A percentile compares a stretch with the other conserved stretches of the same genome.
Conservation (phyloP, 2,888 invertebrate species). For the Volucella bombylans region DNA sequence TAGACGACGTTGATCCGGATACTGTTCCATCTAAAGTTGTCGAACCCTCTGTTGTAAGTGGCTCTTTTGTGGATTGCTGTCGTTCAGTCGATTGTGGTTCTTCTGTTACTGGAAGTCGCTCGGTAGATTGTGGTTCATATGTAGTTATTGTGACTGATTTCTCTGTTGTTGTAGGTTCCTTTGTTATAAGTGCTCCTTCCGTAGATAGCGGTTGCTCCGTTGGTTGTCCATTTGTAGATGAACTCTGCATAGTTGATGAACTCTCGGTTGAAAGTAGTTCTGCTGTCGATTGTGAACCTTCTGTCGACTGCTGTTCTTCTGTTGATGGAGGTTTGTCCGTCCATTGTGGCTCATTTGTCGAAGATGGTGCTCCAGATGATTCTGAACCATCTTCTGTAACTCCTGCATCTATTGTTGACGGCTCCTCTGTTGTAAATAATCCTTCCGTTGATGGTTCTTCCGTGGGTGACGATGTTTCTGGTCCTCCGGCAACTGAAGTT, state of each 20-base stretch:
- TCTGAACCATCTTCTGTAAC: neutral
- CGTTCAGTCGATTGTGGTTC: neutral
- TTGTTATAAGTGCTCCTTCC: neutral
- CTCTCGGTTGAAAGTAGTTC: neutral
- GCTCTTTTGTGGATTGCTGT: neutral
- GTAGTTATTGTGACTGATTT: neutral
- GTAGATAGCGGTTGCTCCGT: neutral
- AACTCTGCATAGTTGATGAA: too few species aligned
- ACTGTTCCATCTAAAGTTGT: too few species aligned
- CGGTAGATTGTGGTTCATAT: too few species aligned
- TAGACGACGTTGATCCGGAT: neutral
- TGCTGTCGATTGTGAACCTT: neutral
- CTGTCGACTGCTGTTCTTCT: neutral
- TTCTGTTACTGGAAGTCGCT: too few species aligned
- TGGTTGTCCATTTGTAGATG: neutral
- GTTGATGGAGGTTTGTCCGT: neutral
- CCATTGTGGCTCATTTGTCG: neutral
- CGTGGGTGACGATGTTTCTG: too few species aligned
- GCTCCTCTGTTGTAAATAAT: neutral
- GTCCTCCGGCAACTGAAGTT: neutral
- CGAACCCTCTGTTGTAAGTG: too few species aligned
- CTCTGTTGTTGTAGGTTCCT: neutral
- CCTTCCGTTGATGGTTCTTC: neutral
- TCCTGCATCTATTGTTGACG: neutral
- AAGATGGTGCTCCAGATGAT: neutral